phyloP scores from a whole-genome alignment of 2,888 invertebrate species.

The Stenichneumon culpator region DNA sequence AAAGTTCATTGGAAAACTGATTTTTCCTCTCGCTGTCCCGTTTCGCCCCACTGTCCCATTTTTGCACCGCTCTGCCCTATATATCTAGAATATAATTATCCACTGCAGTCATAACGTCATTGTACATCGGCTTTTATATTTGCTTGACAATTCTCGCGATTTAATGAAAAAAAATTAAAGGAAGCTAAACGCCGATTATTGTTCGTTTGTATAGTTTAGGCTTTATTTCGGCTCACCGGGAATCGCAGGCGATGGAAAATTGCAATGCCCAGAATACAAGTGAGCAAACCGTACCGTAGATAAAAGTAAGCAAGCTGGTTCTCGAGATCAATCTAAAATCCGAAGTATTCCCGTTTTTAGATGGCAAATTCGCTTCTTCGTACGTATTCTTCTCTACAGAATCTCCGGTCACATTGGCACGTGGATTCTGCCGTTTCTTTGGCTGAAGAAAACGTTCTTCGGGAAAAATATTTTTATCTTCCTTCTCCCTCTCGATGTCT shows the following conservation, averaged over 20 bases:
- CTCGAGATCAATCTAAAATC: slow-evolving; percentile 62
- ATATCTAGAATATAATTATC: slow-evolving; percentile 18
- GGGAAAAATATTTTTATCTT: background rate
- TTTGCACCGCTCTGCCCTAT: too few relatives aligned
- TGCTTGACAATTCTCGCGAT: background rate
- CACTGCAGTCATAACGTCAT: background rate
- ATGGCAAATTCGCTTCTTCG: slow-evolving; percentile 14
- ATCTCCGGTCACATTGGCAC: background rate
- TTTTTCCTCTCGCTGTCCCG: too few relatives aligned
- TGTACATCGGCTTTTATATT: slow-evolving; percentile 12
- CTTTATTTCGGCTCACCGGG: slow-evolving; percentile 39
- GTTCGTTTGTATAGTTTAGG: slow-evolving; percentile 21
- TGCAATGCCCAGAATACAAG: slow-evolving; percentile 77
- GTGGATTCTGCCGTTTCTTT: background rate
- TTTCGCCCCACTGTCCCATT: too few relatives aligned
- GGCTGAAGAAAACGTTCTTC: slow-evolving; percentile 1
- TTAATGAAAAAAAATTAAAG: background rate
- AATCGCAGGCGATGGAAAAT: slow-evolving; percentile 75
- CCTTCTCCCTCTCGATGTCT: background rate
- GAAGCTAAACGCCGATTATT: slow-evolving; percentile 7
- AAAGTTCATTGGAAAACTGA: too few relatives aligned
- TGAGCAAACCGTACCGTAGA: slow-evolving; percentile 74
- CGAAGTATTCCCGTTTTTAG: slow-evolving; percentile 4
- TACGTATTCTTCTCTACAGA: slow-evolving; percentile 2
- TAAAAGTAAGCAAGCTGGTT: slow-evolving; percentile 70